Evolutionary conservation across 64 coral and sea anemone species (phyloP), one percentile per base, ranked within the genome.

Genomic region (Montipora capricornis): DNA sequence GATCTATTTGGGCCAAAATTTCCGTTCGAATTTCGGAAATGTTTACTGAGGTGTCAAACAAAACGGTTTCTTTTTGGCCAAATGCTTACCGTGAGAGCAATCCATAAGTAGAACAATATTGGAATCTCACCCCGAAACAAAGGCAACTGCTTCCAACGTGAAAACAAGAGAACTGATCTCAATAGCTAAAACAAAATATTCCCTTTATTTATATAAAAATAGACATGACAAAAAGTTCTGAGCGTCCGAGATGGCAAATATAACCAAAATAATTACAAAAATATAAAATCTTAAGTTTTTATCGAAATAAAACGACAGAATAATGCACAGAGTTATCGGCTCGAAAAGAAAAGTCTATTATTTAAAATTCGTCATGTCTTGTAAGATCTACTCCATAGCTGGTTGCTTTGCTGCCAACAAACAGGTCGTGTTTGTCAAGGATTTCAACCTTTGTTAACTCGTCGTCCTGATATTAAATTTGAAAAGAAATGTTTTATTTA

Each of bases 331-430:
- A 12, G 61, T 64, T 11, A 4, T 64, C 14, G 11, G 13, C 61
- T 64, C 14, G 61, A 3, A 12, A 64, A 64, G 13, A 64, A 64
- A 64, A 12, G 53, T 8, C 6, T 64, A 64, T 16, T 64, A 64
- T 64, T 64, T 64, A 95, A 62, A 95, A 95, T 76, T 95, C 94
- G 2, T 95, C 94, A 73, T 95, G 94, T 12, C 90, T 69, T 44
- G 89, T 91, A 5, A 95, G 57, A 75, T 83, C 90, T 92, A 75
- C 70, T 8, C 94, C 94, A 62, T 51, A 95, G 19, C 92, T 91
- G 4, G 94, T 92, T 20, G 85, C 94, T 49, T 49, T 73, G 45
- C 94, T 95, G 44, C 94, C 94, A 20, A 92, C 94, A 83, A 95
- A 95, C 1, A 82, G 48, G 44, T 83, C 80, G 14, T 88, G 47